Conservation (phyloP, 1,140 invertebrate genomes). For the Pogonomyrmex barbatus region DNA sequence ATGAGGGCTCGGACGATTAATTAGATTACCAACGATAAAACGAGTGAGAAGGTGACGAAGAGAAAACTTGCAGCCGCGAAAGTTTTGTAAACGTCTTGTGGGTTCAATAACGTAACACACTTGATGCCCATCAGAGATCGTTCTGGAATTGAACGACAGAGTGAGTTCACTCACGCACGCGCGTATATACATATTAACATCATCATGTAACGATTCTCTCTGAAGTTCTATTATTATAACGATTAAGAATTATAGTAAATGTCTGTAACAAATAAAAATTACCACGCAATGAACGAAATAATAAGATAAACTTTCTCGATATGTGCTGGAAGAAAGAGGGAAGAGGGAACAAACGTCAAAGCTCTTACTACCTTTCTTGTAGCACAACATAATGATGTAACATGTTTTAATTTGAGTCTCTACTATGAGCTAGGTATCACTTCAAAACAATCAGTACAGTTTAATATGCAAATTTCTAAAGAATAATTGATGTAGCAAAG, state of each 20-base stretch:
- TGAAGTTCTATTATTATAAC: constrained; percentile 84
- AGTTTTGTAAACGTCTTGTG: constrained; percentile 81
- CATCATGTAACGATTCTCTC: constrained; percentile 80
- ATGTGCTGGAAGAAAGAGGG: constrained; percentile 70
- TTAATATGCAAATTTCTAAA: background rate
- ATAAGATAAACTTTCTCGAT: constrained; percentile 75
- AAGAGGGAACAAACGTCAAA: background rate
- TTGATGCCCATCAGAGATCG: constrained; percentile 78
- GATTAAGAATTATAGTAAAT: constrained; percentile 85
- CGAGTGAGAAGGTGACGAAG: constrained; percentile 69
- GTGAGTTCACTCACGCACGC: constrained; percentile 76
- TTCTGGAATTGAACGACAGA: constrained; percentile 76
- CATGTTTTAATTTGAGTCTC: constrained; percentile 61
- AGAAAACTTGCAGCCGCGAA: constrained; percentile 78
- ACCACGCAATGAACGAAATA: constrained; percentile 80
- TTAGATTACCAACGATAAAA: constrained; percentile 69
- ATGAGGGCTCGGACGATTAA: constrained; percentile 73
- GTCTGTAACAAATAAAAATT: constrained; percentile 86
- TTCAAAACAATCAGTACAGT: constrained; percentile 73
- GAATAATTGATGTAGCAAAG: background rate
- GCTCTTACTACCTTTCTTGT: constrained; percentile 49
- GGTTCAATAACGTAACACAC: constrained; percentile 76
- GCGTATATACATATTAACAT: constrained; percentile 76
- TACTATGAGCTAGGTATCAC: constrained; percentile 84
- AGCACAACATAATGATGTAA: constrained; percentile 19